phyloP scores from a whole-genome alignment of 2,113 vertebrate genomes.

The Enhydra lutris region DNA sequence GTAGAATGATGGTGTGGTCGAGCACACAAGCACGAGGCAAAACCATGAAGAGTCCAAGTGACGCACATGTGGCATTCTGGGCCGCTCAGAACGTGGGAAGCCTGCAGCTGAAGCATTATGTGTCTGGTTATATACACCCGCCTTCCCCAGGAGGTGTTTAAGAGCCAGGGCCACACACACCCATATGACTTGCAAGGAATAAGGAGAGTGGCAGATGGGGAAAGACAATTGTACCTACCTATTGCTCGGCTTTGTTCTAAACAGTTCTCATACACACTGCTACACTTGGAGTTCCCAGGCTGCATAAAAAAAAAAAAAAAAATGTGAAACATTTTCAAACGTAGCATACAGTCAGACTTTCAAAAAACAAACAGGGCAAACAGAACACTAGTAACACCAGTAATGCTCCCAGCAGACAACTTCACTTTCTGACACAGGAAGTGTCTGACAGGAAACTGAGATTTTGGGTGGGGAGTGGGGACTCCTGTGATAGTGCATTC shows the following conservation, averaged over 20 bases:
- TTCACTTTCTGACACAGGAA: neutral
- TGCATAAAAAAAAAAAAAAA: conserved; percentile 74
- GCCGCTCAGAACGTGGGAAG: neutral
- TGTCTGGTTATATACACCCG: neutral
- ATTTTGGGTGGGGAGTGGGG: neutral
- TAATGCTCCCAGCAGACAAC: neutral
- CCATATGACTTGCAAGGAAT: neutral
- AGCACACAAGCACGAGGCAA: neutral
- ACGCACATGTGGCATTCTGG: neutral
- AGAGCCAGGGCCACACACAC: conserved; percentile 27
- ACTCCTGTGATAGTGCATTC: neutral
- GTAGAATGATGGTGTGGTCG: neutral
- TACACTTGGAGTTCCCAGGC: conserved; percentile 81
- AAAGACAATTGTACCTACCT: conserved; percentile 76
- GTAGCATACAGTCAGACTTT: neutral
- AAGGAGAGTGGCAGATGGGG: neutral
- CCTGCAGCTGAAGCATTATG: neutral
- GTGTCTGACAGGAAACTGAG: neutral
- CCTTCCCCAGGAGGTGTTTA: conserved; percentile 16
- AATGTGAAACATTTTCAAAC: conserved; percentile 17
- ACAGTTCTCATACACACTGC: conserved; percentile 91
- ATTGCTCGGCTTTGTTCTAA: conserved; percentile 74
- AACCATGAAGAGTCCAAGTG: neutral
- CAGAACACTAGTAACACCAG: neutral
- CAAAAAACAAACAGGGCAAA: neutral